Conservation (phyloP, 2,888 invertebrate genomes). For the Drosophila recens region DNA sequence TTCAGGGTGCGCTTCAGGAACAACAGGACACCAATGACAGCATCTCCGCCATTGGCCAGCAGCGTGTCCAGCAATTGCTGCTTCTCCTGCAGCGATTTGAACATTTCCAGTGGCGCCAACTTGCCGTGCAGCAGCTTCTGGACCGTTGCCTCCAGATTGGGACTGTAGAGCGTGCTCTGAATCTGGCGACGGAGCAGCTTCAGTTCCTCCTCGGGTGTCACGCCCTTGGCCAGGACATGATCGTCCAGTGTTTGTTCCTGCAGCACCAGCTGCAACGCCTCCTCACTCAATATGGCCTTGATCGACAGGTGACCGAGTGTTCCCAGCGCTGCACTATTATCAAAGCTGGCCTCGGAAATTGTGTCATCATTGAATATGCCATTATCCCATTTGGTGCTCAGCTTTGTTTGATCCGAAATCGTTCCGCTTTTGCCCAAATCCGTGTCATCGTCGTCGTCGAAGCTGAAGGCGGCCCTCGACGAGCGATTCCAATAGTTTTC, state of each 20-base stretch:
- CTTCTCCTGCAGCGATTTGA: conserved; percentile 89
- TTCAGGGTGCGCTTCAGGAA: conserved; percentile 92
- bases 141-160: conserved; percentile 79
- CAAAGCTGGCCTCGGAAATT: conserved; percentile 84
- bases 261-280: conserved; percentile 77
- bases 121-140: conserved; percentile 86
- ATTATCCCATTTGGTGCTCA: conserved; percentile 63
- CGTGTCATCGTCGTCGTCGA: conserved; percentile 91
- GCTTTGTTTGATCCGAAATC: conserved; percentile 7
- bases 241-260: conserved; percentile 82
- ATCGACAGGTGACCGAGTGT: conserved; percentile 82
- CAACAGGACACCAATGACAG: conserved; percentile 88
- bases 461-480: conserved; percentile 90
- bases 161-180: conserved; percentile 81
- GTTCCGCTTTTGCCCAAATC: conserved; percentile 20
- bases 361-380: conserved; percentile 82
- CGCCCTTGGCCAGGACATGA: conserved; percentile 80
- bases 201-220: conserved; percentile 84
- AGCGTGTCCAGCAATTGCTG: conserved; percentile 90
- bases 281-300: conserved; percentile 82
- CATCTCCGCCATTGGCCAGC: conserved; percentile 90
- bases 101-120: conserved; percentile 86
- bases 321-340: conserved; percentile 71
- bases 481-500: conserved; percentile 93
- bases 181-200: conserved; percentile 82